Evolutionary conservation across 2,797 vertebrate species (phyloP).

Genomic region (Micrastur ruficollis): DNA sequence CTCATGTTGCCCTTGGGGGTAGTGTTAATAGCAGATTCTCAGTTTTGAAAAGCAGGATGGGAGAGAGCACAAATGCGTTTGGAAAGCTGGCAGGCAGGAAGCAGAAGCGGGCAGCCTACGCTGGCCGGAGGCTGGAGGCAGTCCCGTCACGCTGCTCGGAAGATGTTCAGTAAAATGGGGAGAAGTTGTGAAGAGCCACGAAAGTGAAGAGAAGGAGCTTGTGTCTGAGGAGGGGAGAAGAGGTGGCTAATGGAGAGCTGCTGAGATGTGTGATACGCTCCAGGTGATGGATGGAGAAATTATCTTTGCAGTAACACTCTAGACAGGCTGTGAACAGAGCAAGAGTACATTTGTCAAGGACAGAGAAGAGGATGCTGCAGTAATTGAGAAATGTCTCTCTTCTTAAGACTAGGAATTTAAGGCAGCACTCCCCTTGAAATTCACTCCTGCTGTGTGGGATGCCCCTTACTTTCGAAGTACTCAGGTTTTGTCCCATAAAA

Average conservation of each 20-base stretch:
- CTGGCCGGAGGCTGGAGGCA: accelerated
- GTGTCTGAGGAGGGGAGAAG: not conserved
- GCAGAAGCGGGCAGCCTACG: accelerated
- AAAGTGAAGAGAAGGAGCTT: not conserved
- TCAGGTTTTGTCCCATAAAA: not conserved
- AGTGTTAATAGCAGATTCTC: not conserved
- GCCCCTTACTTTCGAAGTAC: not conserved
- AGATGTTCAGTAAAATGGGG: not conserved
- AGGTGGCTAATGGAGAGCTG: not conserved
- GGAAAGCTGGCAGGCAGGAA: not conserved
- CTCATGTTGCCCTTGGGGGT: not conserved
- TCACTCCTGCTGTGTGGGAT: not conserved
- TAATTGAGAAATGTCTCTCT: not conserved
- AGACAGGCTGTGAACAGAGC: conserved; percentile 10
- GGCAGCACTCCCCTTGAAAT: not conserved
- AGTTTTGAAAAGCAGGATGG: not conserved
- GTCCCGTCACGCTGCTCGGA: accelerated
- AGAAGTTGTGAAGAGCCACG: not conserved
- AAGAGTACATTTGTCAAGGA: conserved; percentile 6
- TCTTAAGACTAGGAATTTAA: not conserved
- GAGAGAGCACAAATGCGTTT: not conserved
- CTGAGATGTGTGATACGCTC: not conserved
- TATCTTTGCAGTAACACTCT: not conserved
- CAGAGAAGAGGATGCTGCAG: not conserved
- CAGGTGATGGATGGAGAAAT: conserved; percentile 17